Conservation (phyloP, 1,140 invertebrate species). For the Drosophila baimaii region DNA sequence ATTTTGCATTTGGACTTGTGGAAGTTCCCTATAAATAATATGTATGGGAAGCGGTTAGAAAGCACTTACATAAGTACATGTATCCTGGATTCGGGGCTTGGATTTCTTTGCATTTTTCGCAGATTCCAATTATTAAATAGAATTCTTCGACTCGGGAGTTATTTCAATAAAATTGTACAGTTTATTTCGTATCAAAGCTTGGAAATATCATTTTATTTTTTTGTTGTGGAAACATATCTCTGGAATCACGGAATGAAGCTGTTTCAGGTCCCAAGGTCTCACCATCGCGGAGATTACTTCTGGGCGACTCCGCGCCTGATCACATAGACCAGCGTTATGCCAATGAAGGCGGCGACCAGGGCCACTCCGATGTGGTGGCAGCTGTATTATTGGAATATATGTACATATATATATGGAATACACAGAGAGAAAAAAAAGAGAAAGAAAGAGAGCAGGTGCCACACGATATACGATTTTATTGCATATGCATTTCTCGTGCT, state of each 20-base stretch:
- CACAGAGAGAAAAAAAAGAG: constrained; percentile 10
- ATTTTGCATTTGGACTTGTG: no score
- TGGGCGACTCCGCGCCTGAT: constrained; percentile 57
- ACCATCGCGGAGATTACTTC: constrained; percentile 38
- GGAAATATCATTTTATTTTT: constrained; percentile 13
- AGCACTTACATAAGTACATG: no score
- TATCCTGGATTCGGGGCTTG: no score
- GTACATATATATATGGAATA: constrained; percentile 8
- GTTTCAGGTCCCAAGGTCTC: constrained; percentile 12
- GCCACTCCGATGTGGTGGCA: constrained; percentile 81
- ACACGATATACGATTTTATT: no score
- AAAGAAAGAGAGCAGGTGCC: neutral
- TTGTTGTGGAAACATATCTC: constrained; percentile 1
- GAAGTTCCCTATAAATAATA: no score
- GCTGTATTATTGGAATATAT: constrained; percentile 60
- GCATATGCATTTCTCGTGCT: no score
- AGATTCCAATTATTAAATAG: no score
- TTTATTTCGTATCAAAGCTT: constrained; percentile 40
- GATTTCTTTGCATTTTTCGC: no score
- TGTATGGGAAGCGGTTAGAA: no score
- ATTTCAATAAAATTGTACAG: no score
- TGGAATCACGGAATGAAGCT: constrained; percentile 57
- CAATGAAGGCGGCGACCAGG: constrained; percentile 74
- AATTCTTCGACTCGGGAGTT: no score
- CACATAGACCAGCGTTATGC: constrained; percentile 70